Base-by-base conservation (phyloP, 2,888 invertebrate genomes). In the Drosophila meridionalis region DNA sequence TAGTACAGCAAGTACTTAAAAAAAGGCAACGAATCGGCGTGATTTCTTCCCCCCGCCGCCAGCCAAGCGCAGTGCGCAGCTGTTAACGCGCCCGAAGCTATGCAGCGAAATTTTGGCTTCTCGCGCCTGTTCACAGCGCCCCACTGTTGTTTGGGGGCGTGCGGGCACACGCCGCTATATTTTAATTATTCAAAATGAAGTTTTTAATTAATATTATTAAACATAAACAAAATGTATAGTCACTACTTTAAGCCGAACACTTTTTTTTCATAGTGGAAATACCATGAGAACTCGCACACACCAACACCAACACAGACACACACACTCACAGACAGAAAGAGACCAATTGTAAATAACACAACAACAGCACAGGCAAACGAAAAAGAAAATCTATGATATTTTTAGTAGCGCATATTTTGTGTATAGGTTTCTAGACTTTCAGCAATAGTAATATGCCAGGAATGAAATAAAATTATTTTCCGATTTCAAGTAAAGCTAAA, bases 171-270 rank as follows among this genome's bases (percentile, higher is more conserved):
- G 72, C 50, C 70, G 81, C 60, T 62, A 79, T 85, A 80, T 78
- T 73, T 88, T 85, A 88, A 74, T 85, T 89, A 85, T 80, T 83
- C 71, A 85, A 76, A 76, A 78, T 75, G 70, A 85, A 68, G 83
- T 83, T 81, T 87, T 88, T 71, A 83, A 86, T 83, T 80, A 90
- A 90, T 79, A 84, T 73, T 73, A 85, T 86, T 89, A 78, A 89
- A 86, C 87, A 77, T 90, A 92, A 92, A 90, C 87, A 86, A 91
- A 92, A 92, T 93, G 92, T 93, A 93, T 93, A 93, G 93, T 93
- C 93, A 93, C 92, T 93, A 93, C 85, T 92, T 92, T 93, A 93
- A 93, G 93, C 87, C 87, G 88, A 80, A 82, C 40, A 91, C 79
- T 87, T 89, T 80, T 28, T 78, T 52, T 78, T 73, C 72, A 83